phyloP scores from a whole-genome alignment of 1,140 invertebrate species.

The Drosophila chauvacae region DNA sequence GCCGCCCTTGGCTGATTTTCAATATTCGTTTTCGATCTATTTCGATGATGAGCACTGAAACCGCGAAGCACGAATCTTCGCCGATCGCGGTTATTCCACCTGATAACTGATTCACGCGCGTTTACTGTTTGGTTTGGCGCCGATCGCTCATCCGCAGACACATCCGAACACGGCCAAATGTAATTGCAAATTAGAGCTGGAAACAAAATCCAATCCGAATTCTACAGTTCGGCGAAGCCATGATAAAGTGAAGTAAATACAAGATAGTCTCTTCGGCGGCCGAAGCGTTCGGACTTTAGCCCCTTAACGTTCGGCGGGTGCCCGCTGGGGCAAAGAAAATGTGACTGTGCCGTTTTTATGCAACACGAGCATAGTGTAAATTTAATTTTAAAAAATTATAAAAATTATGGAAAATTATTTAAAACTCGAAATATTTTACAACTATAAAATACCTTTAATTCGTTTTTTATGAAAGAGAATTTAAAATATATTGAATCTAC shows the following conservation, averaged over 20 bases:
- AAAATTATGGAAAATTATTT: not conserved
- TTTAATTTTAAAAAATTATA: not conserved
- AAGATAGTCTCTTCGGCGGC: not conserved
- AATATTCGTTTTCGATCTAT: slow-evolving; percentile 22
- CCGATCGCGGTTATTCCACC: slow-evolving; percentile 27
- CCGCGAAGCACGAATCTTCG: slow-evolving; percentile 8
- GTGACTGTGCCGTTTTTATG: not conserved
- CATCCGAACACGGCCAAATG: slow-evolving; percentile 41
- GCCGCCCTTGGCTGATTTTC: slow-evolving; percentile 29
- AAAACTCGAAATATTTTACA: not conserved
- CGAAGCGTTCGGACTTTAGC: not conserved
- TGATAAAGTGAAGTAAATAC: not conserved
- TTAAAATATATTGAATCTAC: not conserved
- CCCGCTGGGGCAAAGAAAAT: not conserved
- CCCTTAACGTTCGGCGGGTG: not conserved
- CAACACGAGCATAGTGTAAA: not conserved
- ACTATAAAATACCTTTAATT: not conserved
- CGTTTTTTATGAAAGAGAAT: too few species aligned
- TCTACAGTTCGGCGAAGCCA: not conserved
- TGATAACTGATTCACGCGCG: slow-evolving; percentile 38
- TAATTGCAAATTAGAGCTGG: slow-evolving; percentile 27
- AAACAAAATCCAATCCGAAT: slow-evolving; percentile 15
- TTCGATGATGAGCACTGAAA: slow-evolving; percentile 17
- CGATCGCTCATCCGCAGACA: slow-evolving; percentile 35
- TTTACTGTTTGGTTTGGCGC: slow-evolving; percentile 1